Evolutionary conservation across 2,113 vertebrate species (phyloP), one percentile per base, ranked within the genome.

Genomic region (Lucifuga dentata): DNA sequence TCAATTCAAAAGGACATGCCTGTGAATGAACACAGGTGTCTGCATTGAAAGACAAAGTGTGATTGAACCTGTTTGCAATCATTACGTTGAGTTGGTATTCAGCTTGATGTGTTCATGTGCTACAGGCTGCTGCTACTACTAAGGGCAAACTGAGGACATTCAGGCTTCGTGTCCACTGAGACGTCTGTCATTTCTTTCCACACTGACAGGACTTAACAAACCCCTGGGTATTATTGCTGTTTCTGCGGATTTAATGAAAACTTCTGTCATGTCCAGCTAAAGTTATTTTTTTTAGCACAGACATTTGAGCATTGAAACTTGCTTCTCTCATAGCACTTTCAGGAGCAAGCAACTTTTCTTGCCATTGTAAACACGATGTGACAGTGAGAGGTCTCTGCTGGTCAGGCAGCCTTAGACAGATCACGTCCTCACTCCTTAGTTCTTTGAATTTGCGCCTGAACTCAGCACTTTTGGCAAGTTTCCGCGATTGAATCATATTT

Each of bases 401-500:
- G 46, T 50, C 49, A 38, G 43, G 24, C 52, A 41, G 41, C 55
- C 61, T 38, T 1, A 65, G 43, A 69, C 64, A 0, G 55, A 68
- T 59, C 53, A 15, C 50, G 51, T 53, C 40, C 67, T 50, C 55
- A 20, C 38, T 1, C 24, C 41, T 41, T 3, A 32, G 21, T 51
- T 60, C 70, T 32, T 65, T 84, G 73, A 57, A 59, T 44, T 44
- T 1, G 10, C 1, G 50, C 59, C 73, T 58, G 40, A 75, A 69
- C 58, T 67, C 35, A 19, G 73, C 69, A 76, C 66, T 64, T 64
- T 63, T 81, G 62, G 35, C 66, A 78, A 80, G 57, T 86, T 84
- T 68, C 16, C 71, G 52, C 86, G 60, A 86, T 76, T 68, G 70
- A 90, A 81, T 90, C 80, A 80, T 77, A 73, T 88, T 90, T 78